phyloP scores from a whole-genome alignment of 2,113 vertebrate genomes.

The Caloenas nicobarica region DNA sequence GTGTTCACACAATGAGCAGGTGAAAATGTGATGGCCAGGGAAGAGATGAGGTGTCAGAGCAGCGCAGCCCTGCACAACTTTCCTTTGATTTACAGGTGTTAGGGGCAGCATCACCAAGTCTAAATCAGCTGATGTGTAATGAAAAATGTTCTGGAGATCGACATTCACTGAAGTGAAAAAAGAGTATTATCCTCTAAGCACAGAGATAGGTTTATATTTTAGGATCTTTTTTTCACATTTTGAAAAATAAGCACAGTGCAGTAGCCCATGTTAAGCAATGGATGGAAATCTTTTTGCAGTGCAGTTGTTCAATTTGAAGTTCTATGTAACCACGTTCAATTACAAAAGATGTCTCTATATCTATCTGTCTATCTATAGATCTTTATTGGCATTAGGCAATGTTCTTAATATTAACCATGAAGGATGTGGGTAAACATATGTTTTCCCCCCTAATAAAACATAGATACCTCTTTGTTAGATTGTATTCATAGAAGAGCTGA shows the following conservation, averaged over 20 bases:
- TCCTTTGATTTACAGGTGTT: constrained; percentile 36
- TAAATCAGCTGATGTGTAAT: neutral
- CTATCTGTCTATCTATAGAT: neutral
- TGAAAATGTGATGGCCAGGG: constrained; percentile 14
- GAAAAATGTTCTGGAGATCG: neutral
- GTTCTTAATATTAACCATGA: neutral
- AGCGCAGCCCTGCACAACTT: neutral
- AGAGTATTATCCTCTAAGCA: neutral
- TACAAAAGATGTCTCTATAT: neutral
- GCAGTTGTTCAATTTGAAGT: neutral
- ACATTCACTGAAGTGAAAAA: neutral
- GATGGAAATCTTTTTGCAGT: neutral
- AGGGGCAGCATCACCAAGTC: neutral
- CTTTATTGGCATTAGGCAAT: neutral
- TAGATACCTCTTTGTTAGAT: constrained; percentile 2
- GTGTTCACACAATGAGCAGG: constrained; percentile 41
- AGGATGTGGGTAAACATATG: constrained; percentile 4
- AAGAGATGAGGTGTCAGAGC: constrained; percentile 8
- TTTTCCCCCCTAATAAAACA: neutral
- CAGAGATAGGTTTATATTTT: neutral
- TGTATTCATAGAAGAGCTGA: neutral
- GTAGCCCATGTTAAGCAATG: neutral
- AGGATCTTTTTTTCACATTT: neutral
- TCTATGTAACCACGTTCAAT: neutral
- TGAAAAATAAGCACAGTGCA: neutral